Evolutionary conservation across 2,113 vertebrate genomes (phyloP).

Genomic region (Mionectes macconnelli): DNA sequence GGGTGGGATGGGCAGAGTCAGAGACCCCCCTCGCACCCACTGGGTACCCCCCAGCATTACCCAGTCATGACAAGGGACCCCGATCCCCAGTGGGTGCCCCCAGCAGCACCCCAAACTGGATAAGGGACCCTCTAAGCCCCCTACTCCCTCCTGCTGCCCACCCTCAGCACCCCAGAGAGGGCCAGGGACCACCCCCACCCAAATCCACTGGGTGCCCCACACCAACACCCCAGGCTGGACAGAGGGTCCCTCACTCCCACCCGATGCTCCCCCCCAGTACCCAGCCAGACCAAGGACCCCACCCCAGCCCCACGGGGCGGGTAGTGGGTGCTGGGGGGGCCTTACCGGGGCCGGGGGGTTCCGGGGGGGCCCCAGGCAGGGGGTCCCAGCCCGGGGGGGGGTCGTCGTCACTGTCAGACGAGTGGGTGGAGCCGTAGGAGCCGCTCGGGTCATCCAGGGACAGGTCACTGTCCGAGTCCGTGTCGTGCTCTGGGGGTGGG

Average conservation of each 20-base stretch:
- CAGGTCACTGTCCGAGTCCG: conserved; percentile 91
- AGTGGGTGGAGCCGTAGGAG: conserved; percentile 89
- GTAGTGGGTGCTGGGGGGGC: background rate
- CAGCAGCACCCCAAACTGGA: too few species aligned
- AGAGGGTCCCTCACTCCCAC: too few species aligned
- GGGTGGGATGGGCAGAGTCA: background rate
- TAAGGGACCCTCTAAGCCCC: too few species aligned
- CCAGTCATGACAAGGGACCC: background rate
- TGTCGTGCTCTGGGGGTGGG: conserved; percentile 77
- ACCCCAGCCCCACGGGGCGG: too few species aligned
- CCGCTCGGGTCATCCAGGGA: conserved; percentile 90
- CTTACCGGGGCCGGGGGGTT: conserved; percentile 55
- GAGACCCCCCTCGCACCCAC: accelerated
- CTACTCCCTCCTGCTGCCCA: background rate
- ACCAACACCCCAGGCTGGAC: too few species aligned
- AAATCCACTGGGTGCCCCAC: too few species aligned
- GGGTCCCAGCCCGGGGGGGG: conserved; percentile 85
- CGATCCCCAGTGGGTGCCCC: too few species aligned
- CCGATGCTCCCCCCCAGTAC: background rate
- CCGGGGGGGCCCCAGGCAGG: conserved; percentile 69
- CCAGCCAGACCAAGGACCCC: background rate
- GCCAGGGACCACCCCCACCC: background rate
- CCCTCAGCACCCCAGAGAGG: background rate
- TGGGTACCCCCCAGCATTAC: too few species aligned
- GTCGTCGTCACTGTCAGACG: conserved; percentile 90